Evolutionary conservation across 2,888 invertebrate species (phyloP).

Genomic region (Diogma glabrata): DNA sequence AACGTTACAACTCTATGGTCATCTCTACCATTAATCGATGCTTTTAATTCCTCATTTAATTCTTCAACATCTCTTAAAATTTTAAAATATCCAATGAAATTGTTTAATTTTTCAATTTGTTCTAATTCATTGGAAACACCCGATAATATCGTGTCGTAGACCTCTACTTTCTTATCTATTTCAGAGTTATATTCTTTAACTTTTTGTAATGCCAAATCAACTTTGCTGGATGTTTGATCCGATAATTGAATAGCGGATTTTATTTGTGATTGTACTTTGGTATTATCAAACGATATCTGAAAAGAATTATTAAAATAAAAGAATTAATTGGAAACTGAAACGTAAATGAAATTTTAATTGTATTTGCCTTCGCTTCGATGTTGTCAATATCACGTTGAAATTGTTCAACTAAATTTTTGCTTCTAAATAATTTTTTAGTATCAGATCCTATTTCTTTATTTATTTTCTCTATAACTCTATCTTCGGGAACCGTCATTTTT

Average conservation of each 20-base stretch:
- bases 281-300: slow-evolving; percentile 50
- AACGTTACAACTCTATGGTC: slow-evolving; percentile 31
- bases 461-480: slow-evolving; percentile 39
- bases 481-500: slow-evolving; percentile 25
- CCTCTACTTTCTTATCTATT: slow-evolving; percentile 42
- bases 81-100: slow-evolving; percentile 51
- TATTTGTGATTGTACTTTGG: slow-evolving; percentile 50
- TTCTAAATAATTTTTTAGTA: slow-evolving; percentile 41
- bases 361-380: slow-evolving; percentile 26
- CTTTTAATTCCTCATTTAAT: slow-evolving; percentile 35
- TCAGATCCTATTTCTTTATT: slow-evolving; percentile 44
- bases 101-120: slow-evolving; percentile 44
- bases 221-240: slow-evolving; percentile 38
- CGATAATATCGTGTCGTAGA: slow-evolving; percentile 31
- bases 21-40: slow-evolving; percentile 28
- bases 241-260: slow-evolving; percentile 51
- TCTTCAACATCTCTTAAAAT: slow-evolving; percentile 60
- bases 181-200: slow-evolving; percentile 33
- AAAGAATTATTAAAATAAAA: slow-evolving; percentile 17
- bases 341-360: slow-evolving; percentile 11
- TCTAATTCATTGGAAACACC: slow-evolving; percentile 34
- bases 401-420: slow-evolving; percentile 36
- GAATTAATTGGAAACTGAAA: slow-evolving; percentile 3
- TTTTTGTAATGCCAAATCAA: slow-evolving; percentile 40
- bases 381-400: slow-evolving; percentile 26